Evolutionary conservation across 2,888 invertebrate species (phyloP), one percentile per base, ranked within the genome.

Genomic region (Chrysomela aeneicollis): DNA sequence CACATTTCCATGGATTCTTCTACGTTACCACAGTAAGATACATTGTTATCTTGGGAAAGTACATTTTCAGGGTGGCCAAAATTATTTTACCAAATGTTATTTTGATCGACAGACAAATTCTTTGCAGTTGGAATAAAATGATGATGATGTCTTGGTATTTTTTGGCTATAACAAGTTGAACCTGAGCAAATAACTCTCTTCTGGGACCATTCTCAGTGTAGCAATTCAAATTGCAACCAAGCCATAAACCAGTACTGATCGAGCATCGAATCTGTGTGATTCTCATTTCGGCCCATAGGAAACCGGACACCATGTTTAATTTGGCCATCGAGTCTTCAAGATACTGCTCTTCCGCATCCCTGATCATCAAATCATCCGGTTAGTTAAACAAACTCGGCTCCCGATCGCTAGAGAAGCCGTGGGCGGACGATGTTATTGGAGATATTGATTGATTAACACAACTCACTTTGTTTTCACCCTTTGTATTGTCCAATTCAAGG

Each of bases 391-490:
- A 77, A 78, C 74, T 77, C 77, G 75, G 77, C 78, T 78, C 72
- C 77, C 76, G 73, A 35, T 8, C 3, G 68, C 73, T 78, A 73
- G 72, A 75, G 77, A 73, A 76, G 79, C 81, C 78, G 75, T 75
- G 72, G 79, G 81, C 78, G 71, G 75, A 71, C 70, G 74, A 76
- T 77, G 75, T 78, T 80, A 81, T 81, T 78, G 79, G 76, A 79
- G 76, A 79, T 82, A 82, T 82, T 81, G 83, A 83, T 83, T 82
- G 83, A 83, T 82, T 83, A 82, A 79, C 82, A 76, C 79, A 79
- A 74, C 68, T 73, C 70, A 73, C 61, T 72, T 72, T 68, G 67
- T 68, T 70, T 71, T 69, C 70, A 70, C 70, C 69, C 68, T 69
- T 68, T 71, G 67, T 62, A 64, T 47, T 55, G 64, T 42, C 52